A percentile compares a stretch with the other conserved stretches of the same genome.
Conservation (phyloP, 2,888 invertebrate species). For the Parthenolecanium corni region DNA sequence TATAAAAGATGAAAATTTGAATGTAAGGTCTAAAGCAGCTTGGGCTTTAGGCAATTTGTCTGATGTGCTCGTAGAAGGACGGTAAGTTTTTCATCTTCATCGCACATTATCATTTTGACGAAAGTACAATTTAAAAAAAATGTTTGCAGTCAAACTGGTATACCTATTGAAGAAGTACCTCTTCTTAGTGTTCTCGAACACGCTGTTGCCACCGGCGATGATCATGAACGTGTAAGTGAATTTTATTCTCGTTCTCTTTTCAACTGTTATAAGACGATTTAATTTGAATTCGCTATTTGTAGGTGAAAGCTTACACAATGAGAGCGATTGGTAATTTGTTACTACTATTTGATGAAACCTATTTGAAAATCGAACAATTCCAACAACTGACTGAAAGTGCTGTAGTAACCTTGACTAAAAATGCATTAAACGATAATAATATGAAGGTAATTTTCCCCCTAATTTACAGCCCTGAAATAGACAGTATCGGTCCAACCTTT, state of each 20-base stretch:
- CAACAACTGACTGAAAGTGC: neutral
- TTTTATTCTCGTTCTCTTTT: neutral
- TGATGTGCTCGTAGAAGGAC: slow-evolving; percentile 11
- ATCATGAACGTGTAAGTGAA: slow-evolving; percentile 17
- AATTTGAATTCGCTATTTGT: neutral
- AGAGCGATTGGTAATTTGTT: slow-evolving; percentile 23
- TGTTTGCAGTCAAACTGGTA: neutral
- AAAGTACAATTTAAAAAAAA: neutral
- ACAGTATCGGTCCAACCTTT: too few relatives aligned
- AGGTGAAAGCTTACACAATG: slow-evolving; percentile 26
- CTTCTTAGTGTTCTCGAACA: slow-evolving; percentile 13
- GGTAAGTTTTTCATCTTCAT: neutral
- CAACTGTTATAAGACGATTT: neutral
- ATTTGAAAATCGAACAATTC: slow-evolving; percentile 11
- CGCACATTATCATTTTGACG: neutral
- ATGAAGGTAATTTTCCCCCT: slow-evolving; percentile 20
- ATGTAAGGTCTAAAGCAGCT: slow-evolving; percentile 18
- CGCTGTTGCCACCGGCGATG: slow-evolving; percentile 10
- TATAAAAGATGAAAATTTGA: slow-evolving; percentile 11
- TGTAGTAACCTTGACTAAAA: neutral
- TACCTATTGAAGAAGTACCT: slow-evolving; percentile 18
- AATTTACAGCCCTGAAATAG: neutral
- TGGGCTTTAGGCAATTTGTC: slow-evolving; percentile 25
- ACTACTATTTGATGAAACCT: slow-evolving; percentile 6
- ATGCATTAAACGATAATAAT: slow-evolving; percentile 19